Evolutionary conservation across 2,888 invertebrate species (phyloP).

Genomic region (Xylota segnis): DNA sequence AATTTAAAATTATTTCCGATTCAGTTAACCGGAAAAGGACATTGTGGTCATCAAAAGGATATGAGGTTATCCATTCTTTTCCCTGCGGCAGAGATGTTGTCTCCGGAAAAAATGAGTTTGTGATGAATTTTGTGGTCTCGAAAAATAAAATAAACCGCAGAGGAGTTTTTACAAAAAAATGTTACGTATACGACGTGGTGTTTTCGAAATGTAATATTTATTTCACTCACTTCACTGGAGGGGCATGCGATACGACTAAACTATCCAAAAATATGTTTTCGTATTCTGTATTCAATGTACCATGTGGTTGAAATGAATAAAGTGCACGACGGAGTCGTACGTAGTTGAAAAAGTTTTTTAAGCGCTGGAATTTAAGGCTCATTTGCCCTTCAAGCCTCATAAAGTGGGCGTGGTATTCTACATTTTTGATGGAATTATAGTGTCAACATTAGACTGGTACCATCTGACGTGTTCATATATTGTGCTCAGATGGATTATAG

Average conservation of each 20-base stretch:
- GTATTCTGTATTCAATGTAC: neutral
- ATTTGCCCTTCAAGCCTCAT: no score
- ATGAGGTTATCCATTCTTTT: slow-evolving; percentile 31
- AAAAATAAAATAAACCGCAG: slow-evolving; percentile 2
- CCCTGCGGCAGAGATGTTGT: slow-evolving; percentile 15
- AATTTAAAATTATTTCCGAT: slow-evolving; percentile 74
- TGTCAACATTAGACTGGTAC: no score
- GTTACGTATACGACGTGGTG: slow-evolving; percentile 25
- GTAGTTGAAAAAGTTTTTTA: no score
- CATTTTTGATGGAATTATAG: no score
- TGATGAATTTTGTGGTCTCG: slow-evolving; percentile 16
- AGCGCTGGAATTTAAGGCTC: no score
- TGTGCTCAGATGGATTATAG: no score
- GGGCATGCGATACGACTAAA: neutral
- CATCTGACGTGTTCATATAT: no score
- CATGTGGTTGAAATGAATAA: no score
- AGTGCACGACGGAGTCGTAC: no score
- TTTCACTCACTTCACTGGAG: neutral
- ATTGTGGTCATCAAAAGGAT: slow-evolving; percentile 67
- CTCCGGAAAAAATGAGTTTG: slow-evolving; percentile 15
- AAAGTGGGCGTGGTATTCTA: no score
- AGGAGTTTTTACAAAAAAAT: slow-evolving; percentile 3
- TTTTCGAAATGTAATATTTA: neutral
- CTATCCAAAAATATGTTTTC: neutral
- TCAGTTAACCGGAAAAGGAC: slow-evolving; percentile 75